phyloP scores from a whole-genome alignment of 1,140 invertebrate genomes.

The Choristoneura fumiferana region DNA sequence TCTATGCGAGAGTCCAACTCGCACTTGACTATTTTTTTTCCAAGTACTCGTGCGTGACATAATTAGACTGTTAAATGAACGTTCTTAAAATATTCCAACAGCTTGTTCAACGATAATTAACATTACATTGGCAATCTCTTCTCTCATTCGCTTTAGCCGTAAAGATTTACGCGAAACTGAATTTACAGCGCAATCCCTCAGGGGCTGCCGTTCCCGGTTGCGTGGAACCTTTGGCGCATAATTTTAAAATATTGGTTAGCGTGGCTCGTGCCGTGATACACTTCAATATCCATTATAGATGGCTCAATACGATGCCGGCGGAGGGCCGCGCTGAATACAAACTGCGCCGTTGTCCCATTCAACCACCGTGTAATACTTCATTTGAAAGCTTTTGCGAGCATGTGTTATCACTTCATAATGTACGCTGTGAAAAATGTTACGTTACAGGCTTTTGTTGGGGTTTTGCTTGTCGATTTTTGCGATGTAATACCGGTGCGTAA shows the following conservation, averaged over 20 bases:
- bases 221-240: no score
- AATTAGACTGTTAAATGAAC: no score
- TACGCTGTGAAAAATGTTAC: slow-evolving; percentile 29
- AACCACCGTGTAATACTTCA: slow-evolving; percentile 48
- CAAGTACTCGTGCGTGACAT: no score
- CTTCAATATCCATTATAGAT: slow-evolving; percentile 58
- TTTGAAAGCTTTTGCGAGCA: slow-evolving; percentile 50
- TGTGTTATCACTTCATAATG: slow-evolving; percentile 51
- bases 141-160: no score
- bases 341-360: slow-evolving; percentile 44
- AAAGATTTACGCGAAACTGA: slow-evolving; percentile 17
- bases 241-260: slow-evolving; percentile 35
- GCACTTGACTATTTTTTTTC: no score
- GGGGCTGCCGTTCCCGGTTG: slow-evolving; percentile 32
- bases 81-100: no score
- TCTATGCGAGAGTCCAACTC: no score
- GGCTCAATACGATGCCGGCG: slow-evolving; percentile 55
- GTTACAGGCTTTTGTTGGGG: slow-evolving; percentile 12
- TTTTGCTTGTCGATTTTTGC: neutral
- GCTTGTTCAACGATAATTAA: no score
- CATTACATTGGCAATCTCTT: no score
- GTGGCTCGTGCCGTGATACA: slow-evolving; percentile 17
- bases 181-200: slow-evolving; percentile 21
- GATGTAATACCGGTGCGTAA: neutral
- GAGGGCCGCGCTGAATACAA: slow-evolving; percentile 51